Conservation (phyloP, 2,888 invertebrate genomes). For the Pollenia amentaria region DNA sequence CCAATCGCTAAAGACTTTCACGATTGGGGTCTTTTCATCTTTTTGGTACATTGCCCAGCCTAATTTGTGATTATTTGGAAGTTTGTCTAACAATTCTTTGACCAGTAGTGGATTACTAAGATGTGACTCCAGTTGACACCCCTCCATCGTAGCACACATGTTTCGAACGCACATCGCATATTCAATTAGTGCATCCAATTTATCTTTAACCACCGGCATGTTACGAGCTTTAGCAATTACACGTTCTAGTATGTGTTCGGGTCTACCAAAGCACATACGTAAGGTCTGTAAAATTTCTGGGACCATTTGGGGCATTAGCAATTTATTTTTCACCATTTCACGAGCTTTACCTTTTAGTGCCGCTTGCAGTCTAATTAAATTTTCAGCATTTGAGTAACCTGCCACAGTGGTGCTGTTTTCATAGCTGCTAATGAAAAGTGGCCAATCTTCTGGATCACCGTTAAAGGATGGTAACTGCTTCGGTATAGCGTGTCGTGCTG, state of each 20-base stretch:
- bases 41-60: constrained; percentile 27
- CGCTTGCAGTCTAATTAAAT: too few relatives aligned
- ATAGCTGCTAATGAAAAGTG: too few relatives aligned
- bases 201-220: too few relatives aligned
- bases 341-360: constrained; percentile 53
- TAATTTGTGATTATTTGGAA: too few relatives aligned
- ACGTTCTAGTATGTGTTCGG: too few relatives aligned
- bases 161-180: too few relatives aligned
- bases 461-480: constrained; percentile 25
- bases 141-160: constrained; percentile 55
- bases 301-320: constrained; percentile 52
- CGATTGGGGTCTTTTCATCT: constrained; percentile 26
- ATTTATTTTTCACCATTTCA: constrained; percentile 52
- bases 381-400: too few relatives aligned
- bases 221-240: too few relatives aligned
- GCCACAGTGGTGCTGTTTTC: too few relatives aligned
- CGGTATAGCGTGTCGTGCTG: constrained; percentile 3
- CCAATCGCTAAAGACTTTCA: constrained; percentile 47
- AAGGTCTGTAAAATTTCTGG: constrained; percentile 53
- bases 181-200: too few relatives aligned
- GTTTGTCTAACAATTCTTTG: constrained; percentile 55
- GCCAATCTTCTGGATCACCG: too few relatives aligned
- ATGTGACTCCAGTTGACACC: constrained; percentile 46
- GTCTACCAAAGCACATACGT: constrained; percentile 54
- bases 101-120: constrained; percentile 49